Percentiles rank a stretch among this genome's conserved stretches.
These are phyloP conservation scores for Salminus brasiliensis DNA, from an alignment of 2,113 vertebrate genomes.

Conservation along the genomic window DNA sequence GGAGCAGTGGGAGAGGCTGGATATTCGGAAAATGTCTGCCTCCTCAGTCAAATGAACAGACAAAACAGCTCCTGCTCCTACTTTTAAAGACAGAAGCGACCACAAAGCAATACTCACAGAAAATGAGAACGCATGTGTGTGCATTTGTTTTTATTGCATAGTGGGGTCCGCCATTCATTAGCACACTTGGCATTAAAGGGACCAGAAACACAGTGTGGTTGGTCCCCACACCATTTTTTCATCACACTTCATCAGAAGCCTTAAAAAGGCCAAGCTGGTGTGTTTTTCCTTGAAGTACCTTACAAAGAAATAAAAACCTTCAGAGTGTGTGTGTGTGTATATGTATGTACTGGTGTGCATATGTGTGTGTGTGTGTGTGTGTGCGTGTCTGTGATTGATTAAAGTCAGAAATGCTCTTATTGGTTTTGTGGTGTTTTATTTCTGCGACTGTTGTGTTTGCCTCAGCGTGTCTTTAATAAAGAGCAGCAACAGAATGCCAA, in stretches of 20 bases:
- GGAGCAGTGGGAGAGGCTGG: conserved; percentile 58
- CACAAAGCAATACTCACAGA: not conserved
- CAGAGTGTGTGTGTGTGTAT: not conserved
- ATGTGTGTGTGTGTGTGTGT: not conserved
- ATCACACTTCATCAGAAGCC: no score
- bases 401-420: conserved; percentile 20
- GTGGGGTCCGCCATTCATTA: no score
- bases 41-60: conserved; percentile 26
- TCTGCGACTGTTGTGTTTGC: conserved; percentile 10
- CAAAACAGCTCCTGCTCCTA: conserved; percentile 19
- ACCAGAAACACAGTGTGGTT: no score
- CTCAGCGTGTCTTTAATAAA: conserved; percentile 39
- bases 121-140: conserved; percentile 22
- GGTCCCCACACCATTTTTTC: no score
- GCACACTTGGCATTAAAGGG: no score
- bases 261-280: no score
- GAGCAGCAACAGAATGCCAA: conserved; percentile 22
- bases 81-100: conserved; percentile 13
- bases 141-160: not conserved
- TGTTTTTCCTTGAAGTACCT: no score
- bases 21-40: conserved; percentile 36
- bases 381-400: conserved; percentile 14
- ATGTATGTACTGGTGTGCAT: no score
- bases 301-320: no score
- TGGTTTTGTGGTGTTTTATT: conserved; percentile 5